Evolutionary conservation across 2,888 invertebrate genomes (phyloP), one percentile per base, ranked within the genome.

Genomic region (Hermaeophaga mercurialis): DNA sequence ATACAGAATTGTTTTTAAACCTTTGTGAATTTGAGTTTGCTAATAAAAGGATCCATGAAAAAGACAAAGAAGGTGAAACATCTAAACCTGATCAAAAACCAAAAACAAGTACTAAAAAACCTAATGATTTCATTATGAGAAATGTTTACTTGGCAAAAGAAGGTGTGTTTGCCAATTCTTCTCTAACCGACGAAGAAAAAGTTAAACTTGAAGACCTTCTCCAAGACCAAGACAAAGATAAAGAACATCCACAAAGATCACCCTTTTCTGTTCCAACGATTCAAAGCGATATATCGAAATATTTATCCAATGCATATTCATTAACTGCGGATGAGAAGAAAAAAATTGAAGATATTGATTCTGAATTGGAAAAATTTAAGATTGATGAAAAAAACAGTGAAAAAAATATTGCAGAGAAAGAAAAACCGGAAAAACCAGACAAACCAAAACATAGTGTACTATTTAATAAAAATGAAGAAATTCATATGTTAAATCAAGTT

Each of bases 181-280:
- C 66, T 2, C 57, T 71, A 31, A 69, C 70, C 4, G 70, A 71
- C 44, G 70, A 71, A 55, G 65, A 71, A 47, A 69, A 70, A 54
- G 58, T 54, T 12, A 63, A 66, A 55, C 56, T 71, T n/a, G 64
- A 63, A 39, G 48, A 56, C 8, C 41, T 68, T 1, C 34, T 62
- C 8, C 22, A 34, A 17, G 19, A 34, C 18, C 31, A 46, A 1
- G 41, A 49, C 7, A 43, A 56, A 12, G 22, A 34, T 33, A 31
- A 11, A 4, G 15, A 49, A 15, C 17, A n/a, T 7, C 28, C n/a
- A 18, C 43, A 43, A 43, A 22, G 26, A 14, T 24, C 22, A 3
- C 45, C 38, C 7, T 34, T 56, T 11, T 28, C 38, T 7, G 12
- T 48, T 11, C 33, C 53, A n/a, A 45, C 15, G 19, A 19, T 12